Evolutionary conservation across 2,797 vertebrate species (phyloP).

Genomic region (Pantherophis vulpinus): DNA sequence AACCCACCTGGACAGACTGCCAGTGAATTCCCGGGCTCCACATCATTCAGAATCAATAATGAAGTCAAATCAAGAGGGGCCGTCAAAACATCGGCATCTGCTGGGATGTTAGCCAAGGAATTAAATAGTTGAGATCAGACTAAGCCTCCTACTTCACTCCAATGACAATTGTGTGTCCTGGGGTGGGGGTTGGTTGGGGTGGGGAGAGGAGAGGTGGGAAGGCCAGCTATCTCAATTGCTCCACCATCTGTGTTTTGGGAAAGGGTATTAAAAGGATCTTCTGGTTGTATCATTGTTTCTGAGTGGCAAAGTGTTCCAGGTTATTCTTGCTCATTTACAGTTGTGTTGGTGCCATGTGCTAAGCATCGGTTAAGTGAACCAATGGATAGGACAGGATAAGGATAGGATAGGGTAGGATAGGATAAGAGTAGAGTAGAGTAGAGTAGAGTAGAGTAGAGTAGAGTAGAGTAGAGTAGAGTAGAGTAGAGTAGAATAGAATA

Average conservation of each 20-base stretch:
- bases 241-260: not conserved
- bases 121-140: not conserved
- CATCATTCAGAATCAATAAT: not conserved
- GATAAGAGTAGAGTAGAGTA: too few species aligned
- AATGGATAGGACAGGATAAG: too few species aligned
- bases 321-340: not conserved
- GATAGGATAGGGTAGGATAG: too few species aligned
- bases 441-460: too few species aligned
- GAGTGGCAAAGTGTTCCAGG: not conserved
- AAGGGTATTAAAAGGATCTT: not conserved
- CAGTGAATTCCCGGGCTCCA: rapidly evolving
- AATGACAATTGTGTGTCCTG: not conserved
- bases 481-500: too few species aligned
- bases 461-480: too few species aligned
- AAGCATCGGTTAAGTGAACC: not conserved
- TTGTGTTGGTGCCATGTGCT: not conserved
- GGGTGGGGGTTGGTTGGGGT: too few species aligned
- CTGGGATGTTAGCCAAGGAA: not conserved
- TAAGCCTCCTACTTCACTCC: not conserved
- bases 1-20: not conserved
- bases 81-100: not conserved
- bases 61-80: not conserved
- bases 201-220: not conserved
- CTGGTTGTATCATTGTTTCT: not conserved
- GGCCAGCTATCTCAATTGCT: not conserved